phyloP scores from a whole-genome alignment of 2,797 vertebrate genomes.

The Gymnothorax reevesii region DNA sequence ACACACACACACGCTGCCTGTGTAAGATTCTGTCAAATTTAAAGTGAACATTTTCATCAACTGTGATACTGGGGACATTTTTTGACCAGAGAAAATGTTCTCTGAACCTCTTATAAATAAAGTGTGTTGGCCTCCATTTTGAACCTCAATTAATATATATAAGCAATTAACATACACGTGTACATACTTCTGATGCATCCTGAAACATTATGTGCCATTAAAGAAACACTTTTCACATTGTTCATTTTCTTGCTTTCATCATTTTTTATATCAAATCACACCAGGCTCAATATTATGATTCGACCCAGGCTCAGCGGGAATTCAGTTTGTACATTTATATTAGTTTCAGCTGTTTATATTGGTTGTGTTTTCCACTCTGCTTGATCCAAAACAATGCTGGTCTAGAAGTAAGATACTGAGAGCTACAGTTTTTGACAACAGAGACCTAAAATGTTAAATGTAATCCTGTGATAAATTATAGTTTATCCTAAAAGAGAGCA shows the following conservation, averaged over 20 bases:
- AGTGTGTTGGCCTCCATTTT: slow-evolving; percentile 17
- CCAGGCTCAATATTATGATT: not conserved
- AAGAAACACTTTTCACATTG: not conserved
- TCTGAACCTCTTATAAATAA: not conserved
- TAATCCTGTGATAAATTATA: not conserved
- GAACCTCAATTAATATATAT: slow-evolving; percentile 8
- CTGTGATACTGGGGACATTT: not conserved
- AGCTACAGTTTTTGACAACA: not conserved
- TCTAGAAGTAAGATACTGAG: not conserved
- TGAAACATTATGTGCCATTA: not conserved
- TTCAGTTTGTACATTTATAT: not conserved
- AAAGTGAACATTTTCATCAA: no score
- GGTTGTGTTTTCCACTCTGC: not conserved
- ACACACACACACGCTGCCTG: no score
- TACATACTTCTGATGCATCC: not conserved
- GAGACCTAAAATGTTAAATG: not conserved
- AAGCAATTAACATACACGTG: not conserved
- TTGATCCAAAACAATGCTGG: not conserved
- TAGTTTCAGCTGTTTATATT: not conserved
- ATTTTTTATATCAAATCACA: not conserved
- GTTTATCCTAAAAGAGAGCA: not conserved
- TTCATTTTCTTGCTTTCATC: not conserved
- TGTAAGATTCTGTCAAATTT: no score
- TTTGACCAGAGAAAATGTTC: not conserved
- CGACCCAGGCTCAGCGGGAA: not conserved